Evolutionary conservation across 2,797 vertebrate species (phyloP).

Genomic region (Menidia menidia): DNA sequence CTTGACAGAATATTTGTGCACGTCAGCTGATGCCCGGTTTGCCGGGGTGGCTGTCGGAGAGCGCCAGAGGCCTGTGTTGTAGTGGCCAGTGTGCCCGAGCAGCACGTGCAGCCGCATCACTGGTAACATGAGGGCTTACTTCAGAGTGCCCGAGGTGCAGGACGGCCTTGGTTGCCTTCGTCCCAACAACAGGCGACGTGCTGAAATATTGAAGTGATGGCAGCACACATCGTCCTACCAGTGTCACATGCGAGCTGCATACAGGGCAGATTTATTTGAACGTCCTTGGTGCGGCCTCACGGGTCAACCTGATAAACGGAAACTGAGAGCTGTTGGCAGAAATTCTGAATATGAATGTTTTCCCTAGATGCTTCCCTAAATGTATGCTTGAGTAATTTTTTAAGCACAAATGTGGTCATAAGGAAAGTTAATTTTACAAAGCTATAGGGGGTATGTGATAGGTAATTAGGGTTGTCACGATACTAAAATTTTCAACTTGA

Average conservation of each 20-base stretch:
- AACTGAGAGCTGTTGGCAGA: background rate
- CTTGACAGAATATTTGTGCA: background rate
- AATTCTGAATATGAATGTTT: background rate
- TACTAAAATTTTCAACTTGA: too few relatives aligned
- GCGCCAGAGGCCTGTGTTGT: conserved; percentile 42
- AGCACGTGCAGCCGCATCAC: conserved; percentile 42
- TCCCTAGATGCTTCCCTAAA: too few relatives aligned
- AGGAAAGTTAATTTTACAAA: too few relatives aligned
- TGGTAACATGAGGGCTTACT: conserved; percentile 52
- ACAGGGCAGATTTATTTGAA: conserved; percentile 24
- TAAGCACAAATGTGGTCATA: too few relatives aligned
- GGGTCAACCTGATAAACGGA: background rate
- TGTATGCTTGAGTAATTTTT: too few relatives aligned
- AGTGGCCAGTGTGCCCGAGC: conserved; percentile 37
- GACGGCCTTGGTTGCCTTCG: conserved; percentile 40
- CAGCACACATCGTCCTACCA: conserved; percentile 24
- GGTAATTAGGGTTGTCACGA: too few relatives aligned
- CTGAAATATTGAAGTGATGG: conserved; percentile 59
- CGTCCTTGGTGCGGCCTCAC: background rate
- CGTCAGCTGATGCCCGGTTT: conserved; percentile 36
- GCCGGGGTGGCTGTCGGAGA: conserved; percentile 34
- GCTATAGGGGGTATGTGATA: too few relatives aligned
- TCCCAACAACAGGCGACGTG: conserved; percentile 42
- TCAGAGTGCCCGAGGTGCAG: conserved; percentile 31
- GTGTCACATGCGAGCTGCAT: conserved; percentile 32